These are phyloP conservation scores for Crotophaga sulcirostris DNA, from an alignment of 2,113 vertebrate genomes.

Conservation along the genomic window DNA sequence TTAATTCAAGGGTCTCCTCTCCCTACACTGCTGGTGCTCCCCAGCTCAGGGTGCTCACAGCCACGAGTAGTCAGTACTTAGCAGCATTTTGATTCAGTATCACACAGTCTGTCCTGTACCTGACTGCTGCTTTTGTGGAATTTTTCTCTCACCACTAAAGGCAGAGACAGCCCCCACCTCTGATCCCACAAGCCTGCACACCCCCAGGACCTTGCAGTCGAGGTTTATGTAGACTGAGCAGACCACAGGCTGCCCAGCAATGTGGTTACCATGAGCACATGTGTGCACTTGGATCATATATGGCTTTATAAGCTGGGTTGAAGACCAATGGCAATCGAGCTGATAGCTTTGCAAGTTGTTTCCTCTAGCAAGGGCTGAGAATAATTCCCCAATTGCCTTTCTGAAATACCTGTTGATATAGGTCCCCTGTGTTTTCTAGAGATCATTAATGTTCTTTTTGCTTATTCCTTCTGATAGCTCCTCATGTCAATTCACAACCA, in stretches of 20 bases:
- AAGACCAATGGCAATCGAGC: neutral
- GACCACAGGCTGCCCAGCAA: neutral
- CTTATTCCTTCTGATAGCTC: neutral
- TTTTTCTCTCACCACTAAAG: neutral
- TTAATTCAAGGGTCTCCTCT: neutral
- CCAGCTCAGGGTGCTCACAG: neutral
- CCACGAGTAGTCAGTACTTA: neutral
- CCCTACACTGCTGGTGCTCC: neutral
- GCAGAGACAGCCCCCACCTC: neutral
- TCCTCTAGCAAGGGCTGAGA: neutral
- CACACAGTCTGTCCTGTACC: neutral
- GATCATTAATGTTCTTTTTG: neutral
- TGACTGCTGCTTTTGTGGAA: neutral
- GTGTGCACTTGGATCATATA: neutral
- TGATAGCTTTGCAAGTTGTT: neutral
- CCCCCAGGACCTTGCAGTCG: accelerated
- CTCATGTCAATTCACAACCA: neutral
- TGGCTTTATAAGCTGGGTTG: neutral
- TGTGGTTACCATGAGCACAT: neutral
- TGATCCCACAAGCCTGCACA: neutral
- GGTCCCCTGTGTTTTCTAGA: neutral
- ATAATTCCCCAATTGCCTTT: neutral
- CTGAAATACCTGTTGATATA: slow-evolving; percentile 3
- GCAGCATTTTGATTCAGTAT: neutral
- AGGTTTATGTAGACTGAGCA: neutral